A percentile compares a stretch with the other conserved stretches of the same genome.
phyloP scores from a whole-genome alignment of 2,888 invertebrate species.

The Alsophila aescularia region DNA sequence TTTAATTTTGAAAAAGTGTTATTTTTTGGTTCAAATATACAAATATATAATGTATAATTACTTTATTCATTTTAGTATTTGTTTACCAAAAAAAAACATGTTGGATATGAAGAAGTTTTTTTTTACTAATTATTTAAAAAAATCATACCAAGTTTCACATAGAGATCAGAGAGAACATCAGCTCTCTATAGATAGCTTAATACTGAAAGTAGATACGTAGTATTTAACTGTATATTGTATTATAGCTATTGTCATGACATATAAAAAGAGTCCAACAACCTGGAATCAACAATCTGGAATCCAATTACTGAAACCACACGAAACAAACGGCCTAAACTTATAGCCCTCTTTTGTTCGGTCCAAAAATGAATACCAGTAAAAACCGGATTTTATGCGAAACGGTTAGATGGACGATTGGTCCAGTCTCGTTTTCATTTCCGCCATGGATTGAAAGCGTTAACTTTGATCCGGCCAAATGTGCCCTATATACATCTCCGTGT shows the following conservation, averaged over 20 bases:
- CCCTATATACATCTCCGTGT: constrained; percentile 17
- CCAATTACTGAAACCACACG: constrained; percentile 33
- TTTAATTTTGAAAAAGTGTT: too few relatives aligned
- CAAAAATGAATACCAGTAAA: constrained; percentile 36
- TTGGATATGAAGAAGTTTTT: too few relatives aligned
- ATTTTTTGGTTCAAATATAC: too few relatives aligned
- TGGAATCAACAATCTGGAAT: constrained; percentile 22
- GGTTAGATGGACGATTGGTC: constrained; percentile 39
- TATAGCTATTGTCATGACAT: neutral
- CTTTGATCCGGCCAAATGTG: constrained; percentile 49
- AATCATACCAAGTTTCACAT: too few relatives aligned
- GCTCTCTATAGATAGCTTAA: too few relatives aligned
- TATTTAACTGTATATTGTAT: neutral
- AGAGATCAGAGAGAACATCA: too few relatives aligned
- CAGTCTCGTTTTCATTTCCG: constrained; percentile 47
- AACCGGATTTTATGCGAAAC: constrained; percentile 38
- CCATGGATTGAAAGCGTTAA: constrained; percentile 47
- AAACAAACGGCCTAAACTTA: constrained; percentile 36
- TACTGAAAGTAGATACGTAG: neutral
- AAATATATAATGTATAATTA: too few relatives aligned
- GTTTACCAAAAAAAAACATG: too few relatives aligned
- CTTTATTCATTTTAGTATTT: too few relatives aligned
- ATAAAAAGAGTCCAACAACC: constrained; percentile 3
- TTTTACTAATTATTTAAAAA: too few relatives aligned
- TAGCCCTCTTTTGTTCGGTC: constrained; percentile 26